Conservation (phyloP, 2,888 invertebrate genomes). For the Molorchus minor region DNA sequence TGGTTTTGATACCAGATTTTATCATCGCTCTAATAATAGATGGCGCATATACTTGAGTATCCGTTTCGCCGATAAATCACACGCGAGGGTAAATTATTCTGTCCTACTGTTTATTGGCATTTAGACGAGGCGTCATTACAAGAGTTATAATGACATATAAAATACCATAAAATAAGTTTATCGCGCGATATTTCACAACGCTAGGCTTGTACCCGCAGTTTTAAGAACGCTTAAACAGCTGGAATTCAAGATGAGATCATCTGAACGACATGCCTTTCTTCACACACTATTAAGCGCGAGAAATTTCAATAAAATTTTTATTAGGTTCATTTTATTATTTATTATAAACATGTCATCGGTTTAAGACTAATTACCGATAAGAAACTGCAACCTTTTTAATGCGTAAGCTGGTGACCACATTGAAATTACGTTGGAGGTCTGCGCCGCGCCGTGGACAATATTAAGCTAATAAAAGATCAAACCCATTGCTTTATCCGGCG, state of each 20-base stretch:
- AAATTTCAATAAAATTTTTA: constrained; percentile 1
- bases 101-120: constrained; percentile 2
- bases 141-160: constrained; percentile 23
- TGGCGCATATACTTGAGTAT: no score
- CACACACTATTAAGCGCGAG: constrained; percentile 1
- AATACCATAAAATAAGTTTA: constrained; percentile 20
- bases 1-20: no score
- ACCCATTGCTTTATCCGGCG: no score
- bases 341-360: background rate
- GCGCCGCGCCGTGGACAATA: no score
- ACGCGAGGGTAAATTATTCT: constrained; percentile 1
- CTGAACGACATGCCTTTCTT: constrained; percentile 6
- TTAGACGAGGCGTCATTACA: constrained; percentile 11
- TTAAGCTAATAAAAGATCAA: no score
- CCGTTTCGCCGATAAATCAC: no score
- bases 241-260: constrained; percentile 14
- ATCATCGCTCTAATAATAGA: no score
- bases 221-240: constrained; percentile 19
- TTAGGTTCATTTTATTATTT: background rate
- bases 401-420: no score
- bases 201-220: constrained; percentile 11
- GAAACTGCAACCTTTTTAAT: no score
- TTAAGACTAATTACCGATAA: no score
- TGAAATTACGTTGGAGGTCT: no score
- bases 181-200: constrained; percentile 18